These are phyloP conservation scores for Pavo muticus DNA, from an alignment of 2,113 vertebrate genomes.

Conservation along the genomic window DNA sequence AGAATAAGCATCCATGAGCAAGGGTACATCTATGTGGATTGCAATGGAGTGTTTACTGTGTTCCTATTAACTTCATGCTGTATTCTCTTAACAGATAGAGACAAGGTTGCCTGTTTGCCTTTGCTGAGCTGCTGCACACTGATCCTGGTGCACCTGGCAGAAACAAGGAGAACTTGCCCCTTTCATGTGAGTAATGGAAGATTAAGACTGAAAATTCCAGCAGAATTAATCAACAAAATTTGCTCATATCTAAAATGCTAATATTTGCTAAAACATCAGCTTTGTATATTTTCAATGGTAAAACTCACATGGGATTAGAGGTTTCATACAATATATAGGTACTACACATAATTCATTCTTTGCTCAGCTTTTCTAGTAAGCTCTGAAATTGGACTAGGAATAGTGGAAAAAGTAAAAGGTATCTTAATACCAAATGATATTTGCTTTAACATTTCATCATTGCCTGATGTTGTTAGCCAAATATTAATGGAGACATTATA, in stretches of 20 bases:
- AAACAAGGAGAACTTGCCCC: neutral
- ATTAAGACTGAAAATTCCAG: neutral
- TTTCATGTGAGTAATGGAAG: neutral
- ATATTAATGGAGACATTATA: neutral
- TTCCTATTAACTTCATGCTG: rapidly evolving
- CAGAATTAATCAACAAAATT: neutral
- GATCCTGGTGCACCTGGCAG: rapidly evolving
- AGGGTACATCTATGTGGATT: rapidly evolving
- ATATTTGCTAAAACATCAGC: neutral
- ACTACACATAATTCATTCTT: neutral
- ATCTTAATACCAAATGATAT: neutral
- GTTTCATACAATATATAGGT: neutral
- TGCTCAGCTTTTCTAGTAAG: neutral
- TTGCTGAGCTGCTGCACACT: neutral
- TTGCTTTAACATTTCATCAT: neutral
- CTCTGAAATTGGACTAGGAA: neutral
- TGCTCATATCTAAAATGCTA: neutral
- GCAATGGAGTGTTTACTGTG: neutral
- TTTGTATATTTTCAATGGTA: neutral
- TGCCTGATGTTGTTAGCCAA: neutral
- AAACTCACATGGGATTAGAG: neutral
- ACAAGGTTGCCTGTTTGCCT: neutral
- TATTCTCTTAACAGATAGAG: neutral
- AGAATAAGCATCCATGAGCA: neutral
- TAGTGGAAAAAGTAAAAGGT: neutral